Conservation (phyloP, 2,113 vertebrate species). For the Forbesichthys agassizii region DNA sequence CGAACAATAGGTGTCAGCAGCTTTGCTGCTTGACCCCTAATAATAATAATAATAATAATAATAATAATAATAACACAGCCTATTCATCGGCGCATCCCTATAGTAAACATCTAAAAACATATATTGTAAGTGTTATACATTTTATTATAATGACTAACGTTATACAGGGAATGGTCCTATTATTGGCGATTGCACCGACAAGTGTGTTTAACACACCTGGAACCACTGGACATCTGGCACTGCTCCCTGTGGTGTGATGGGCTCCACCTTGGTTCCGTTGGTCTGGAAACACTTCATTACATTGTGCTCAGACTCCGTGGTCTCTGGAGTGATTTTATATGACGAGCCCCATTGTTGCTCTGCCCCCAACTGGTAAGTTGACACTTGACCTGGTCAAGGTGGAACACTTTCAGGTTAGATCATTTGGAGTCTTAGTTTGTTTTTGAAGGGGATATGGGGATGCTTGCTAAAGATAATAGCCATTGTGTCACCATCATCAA, state of each 20-base stretch:
- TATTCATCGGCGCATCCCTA: too few species aligned
- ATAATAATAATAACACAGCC: too few species aligned
- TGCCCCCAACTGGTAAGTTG: constrained; percentile 74
- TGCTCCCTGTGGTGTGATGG: constrained; percentile 62
- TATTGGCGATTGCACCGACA: not conserved
- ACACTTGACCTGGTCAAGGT: constrained; percentile 73
- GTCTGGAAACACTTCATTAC: constrained; percentile 81
- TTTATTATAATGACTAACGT: not conserved
- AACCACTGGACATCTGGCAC: constrained; percentile 74
- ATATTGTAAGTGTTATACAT: too few species aligned
- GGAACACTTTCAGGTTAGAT: not conserved
- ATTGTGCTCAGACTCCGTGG: constrained; percentile 77
- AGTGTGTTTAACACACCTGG: constrained; percentile 61
- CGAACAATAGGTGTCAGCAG: too few species aligned
- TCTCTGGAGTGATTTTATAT: constrained; percentile 81
- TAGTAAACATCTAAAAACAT: too few species aligned
- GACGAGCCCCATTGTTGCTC: constrained; percentile 65
- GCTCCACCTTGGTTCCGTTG: constrained; percentile 75
- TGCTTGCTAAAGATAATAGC: too few species aligned
- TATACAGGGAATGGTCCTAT: not conserved
- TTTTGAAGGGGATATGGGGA: too few species aligned
- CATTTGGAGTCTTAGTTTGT: too few species aligned
- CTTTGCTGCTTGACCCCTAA: too few species aligned
- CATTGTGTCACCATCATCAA: not conserved
- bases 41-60: too few species aligned